These are phyloP conservation scores for Heliothis peltigera DNA, from an alignment of 2,888 invertebrate genomes.

Conservation along the genomic window DNA sequence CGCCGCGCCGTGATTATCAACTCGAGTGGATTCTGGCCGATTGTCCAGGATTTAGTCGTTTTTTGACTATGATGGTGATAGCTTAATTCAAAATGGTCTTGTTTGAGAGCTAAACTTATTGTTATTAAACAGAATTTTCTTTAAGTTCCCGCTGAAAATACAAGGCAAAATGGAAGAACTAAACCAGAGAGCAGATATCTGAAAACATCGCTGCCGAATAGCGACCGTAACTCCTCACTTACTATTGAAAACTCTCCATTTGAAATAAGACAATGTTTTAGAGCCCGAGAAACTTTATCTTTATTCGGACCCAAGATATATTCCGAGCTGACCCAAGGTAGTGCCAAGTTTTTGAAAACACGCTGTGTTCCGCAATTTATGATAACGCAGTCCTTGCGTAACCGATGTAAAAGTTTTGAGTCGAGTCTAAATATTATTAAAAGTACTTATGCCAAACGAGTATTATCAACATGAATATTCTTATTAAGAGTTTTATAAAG, in stretches of 20 bases:
- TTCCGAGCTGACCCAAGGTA: slow-evolving; percentile 32
- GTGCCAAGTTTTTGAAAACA: slow-evolving; percentile 50
- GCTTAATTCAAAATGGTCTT: neutral
- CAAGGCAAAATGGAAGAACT: neutral
- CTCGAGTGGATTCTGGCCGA: slow-evolving; percentile 16
- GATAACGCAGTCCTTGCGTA: slow-evolving; percentile 33
- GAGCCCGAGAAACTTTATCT: slow-evolving; percentile 39
- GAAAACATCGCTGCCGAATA: slow-evolving; percentile 9
- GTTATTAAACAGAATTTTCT: no score
- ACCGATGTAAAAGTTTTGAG: slow-evolving; percentile 48
- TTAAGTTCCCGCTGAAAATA: no score
- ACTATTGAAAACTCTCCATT: slow-evolving; percentile 31
- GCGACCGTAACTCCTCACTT: slow-evolving; percentile 11
- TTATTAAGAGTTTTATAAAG: slow-evolving; percentile 1
- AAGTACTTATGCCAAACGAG: slow-evolving; percentile 3
- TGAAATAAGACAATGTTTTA: slow-evolving; percentile 41
- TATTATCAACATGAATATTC: slow-evolving; percentile 27
- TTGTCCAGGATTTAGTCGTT: neutral
- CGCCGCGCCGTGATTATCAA: slow-evolving; percentile 32
- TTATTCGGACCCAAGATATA: slow-evolving; percentile 34
- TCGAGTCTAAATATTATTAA: slow-evolving; percentile 9
- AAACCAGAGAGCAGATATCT: neutral
- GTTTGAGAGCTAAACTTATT: no score
- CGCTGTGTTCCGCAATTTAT: slow-evolving; percentile 44
- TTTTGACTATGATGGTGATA: slow-evolving; percentile 7